Conservation (phyloP, 2,113 vertebrate genomes). For the Falco punctatus region DNA sequence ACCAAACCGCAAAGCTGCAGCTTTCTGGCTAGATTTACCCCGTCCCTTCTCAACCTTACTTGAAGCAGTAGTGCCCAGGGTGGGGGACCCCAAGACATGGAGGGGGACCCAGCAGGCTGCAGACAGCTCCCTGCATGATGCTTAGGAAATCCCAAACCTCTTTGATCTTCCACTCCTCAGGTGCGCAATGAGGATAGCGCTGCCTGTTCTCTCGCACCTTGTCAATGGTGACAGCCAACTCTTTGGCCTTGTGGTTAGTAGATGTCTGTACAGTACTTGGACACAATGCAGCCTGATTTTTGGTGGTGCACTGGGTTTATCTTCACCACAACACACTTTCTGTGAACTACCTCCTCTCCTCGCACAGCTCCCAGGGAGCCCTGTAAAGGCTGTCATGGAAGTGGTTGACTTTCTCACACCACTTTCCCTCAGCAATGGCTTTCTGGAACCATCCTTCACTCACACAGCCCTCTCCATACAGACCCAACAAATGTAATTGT, state of each 20-base stretch:
- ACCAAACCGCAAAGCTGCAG: fast-evolving
- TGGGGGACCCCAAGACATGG: background rate
- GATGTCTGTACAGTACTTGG: fast-evolving
- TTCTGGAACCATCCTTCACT: background rate
- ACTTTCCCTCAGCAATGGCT: background rate
- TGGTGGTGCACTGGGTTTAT: background rate
- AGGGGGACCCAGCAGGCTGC: background rate
- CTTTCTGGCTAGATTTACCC: background rate
- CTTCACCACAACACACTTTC: fast-evolving
- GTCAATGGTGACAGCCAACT: background rate
- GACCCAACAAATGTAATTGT: fast-evolving
- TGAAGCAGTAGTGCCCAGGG: too few species aligned
- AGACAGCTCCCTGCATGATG: fast-evolving
- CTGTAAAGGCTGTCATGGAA: fast-evolving
- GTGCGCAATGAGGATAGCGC: background rate
- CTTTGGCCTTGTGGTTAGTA: fast-evolving
- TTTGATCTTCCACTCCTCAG: background rate
- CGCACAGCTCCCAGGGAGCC: background rate
- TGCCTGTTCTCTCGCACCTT: too few species aligned
- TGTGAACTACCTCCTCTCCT: background rate
- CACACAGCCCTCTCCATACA: background rate
- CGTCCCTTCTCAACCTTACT: background rate
- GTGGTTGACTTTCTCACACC: background rate
- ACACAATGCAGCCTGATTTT: background rate
- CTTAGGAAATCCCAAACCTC: background rate